Conservation (phyloP, 2,888 invertebrate genomes). For the Heliconius cydno region DNA sequence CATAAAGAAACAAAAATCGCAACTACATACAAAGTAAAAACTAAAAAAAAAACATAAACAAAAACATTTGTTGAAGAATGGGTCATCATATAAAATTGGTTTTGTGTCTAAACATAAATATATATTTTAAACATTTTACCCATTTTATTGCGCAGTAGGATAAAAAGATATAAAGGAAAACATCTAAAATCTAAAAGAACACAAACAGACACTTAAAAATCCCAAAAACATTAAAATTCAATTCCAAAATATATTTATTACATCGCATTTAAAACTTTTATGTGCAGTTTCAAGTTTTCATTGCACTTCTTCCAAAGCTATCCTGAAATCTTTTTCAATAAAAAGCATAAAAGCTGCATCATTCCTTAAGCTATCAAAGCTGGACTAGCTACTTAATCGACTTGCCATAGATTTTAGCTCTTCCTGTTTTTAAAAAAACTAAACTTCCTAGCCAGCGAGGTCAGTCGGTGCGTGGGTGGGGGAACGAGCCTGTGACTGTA, state of each 20-base stretch:
- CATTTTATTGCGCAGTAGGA: not conserved
- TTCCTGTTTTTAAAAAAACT: not conserved
- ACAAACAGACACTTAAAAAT: not conserved
- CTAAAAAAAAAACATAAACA: too few species aligned
- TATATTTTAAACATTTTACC: not conserved
- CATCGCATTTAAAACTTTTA: slow-evolving; percentile 22
- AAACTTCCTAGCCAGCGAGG: too few species aligned
- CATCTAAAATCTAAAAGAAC: not conserved
- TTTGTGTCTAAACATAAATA: not conserved
- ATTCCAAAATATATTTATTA: slow-evolving; percentile 9
- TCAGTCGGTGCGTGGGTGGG: too few species aligned
- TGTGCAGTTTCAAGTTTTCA: slow-evolving; percentile 24
- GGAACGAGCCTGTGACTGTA: too few species aligned
- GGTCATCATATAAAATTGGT: not conserved
- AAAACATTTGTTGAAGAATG: too few species aligned
- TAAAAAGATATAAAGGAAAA: not conserved
- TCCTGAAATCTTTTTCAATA: slow-evolving; percentile 20
- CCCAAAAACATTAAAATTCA: slow-evolving; percentile 4
- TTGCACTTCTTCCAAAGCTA: slow-evolving; percentile 22
- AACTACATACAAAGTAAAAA: too few species aligned
- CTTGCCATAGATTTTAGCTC: not conserved
- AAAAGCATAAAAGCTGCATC: slow-evolving; percentile 16
- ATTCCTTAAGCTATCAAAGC: not conserved
- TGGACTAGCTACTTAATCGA: not conserved
- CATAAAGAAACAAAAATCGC: too few species aligned